Evolutionary conservation across 2,797 vertebrate genomes (phyloP).

Genomic region (Lepilemur septentrionalis): DNA sequence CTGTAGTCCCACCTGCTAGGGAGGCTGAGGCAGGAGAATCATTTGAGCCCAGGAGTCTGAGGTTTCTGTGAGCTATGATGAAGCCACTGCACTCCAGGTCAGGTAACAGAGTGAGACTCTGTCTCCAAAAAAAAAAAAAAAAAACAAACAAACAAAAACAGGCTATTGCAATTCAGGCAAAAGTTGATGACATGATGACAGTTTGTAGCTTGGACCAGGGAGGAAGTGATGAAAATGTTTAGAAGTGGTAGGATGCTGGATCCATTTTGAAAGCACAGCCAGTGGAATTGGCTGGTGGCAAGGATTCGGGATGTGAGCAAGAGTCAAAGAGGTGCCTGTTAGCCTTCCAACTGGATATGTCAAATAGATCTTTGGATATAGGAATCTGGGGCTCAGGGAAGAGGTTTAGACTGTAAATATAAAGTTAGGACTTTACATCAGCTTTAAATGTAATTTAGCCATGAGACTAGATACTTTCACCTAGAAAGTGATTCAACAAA

Average conservation of each 20-base stretch:
- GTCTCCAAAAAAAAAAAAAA: background rate
- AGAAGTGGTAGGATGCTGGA: too few relatives aligned
- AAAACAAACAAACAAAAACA: background rate
- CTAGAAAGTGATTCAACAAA: background rate
- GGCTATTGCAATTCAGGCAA: background rate
- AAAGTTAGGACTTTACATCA: background rate
- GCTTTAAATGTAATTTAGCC: background rate
- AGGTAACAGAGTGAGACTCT: background rate
- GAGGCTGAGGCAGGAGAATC: background rate
- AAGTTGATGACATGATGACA: background rate
- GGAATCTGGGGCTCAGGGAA: background rate
- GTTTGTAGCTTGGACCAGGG: background rate
- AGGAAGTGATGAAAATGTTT: background rate
- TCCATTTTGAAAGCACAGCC: background rate
- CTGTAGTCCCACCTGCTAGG: background rate
- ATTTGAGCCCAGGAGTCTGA: too few relatives aligned
- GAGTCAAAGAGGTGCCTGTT: background rate
- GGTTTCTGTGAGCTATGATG: background rate
- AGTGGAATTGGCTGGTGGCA: background rate
- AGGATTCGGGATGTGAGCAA: background rate
- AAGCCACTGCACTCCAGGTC: background rate
- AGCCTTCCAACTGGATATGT: background rate
- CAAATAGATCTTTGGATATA: background rate
- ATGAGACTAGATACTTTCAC: background rate
- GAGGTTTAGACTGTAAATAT: background rate